A percentile compares a stretch with the other conserved stretches of the same genome.
Conservation (phyloP, 2,113 vertebrate genomes). For the Psettodes erumei region DNA sequence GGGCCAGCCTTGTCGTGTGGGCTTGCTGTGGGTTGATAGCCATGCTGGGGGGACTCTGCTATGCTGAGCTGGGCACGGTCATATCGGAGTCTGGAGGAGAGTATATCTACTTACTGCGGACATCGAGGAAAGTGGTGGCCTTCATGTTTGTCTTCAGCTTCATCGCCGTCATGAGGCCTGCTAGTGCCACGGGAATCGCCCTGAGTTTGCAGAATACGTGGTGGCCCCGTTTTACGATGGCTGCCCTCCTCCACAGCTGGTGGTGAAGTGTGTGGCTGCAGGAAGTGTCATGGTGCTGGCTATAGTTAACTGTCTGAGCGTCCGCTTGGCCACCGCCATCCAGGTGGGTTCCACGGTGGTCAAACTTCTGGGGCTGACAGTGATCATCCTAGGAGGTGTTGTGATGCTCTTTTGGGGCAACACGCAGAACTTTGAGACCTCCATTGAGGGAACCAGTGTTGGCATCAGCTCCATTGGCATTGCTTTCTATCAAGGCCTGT, state of each 20-base stretch:
- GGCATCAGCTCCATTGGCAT: slow-evolving; percentile 75
- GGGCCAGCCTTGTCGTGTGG: slow-evolving; percentile 88
- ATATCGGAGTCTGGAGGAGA: slow-evolving; percentile 88
- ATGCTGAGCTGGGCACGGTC: slow-evolving; percentile 87
- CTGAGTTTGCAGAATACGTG: slow-evolving; percentile 84
- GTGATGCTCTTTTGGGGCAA: slow-evolving; percentile 80
- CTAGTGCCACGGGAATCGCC: slow-evolving; percentile 81
- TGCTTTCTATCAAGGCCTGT: slow-evolving; percentile 89
- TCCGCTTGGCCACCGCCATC: slow-evolving; percentile 76
- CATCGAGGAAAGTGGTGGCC: slow-evolving; percentile 82
- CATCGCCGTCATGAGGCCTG: slow-evolving; percentile 83
- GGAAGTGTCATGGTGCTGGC: slow-evolving; percentile 81
- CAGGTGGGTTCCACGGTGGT: slow-evolving; percentile 80
- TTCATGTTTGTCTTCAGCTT: slow-evolving; percentile 85
- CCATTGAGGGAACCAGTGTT: slow-evolving; percentile 82
- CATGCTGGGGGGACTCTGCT: slow-evolving; percentile 85
- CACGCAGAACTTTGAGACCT: slow-evolving; percentile 74
- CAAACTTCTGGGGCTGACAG: slow-evolving; percentile 82
- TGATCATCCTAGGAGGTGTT: slow-evolving; percentile 81
- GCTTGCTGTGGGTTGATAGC: slow-evolving; percentile 82
- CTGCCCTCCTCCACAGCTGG: slow-evolving; percentile 75
- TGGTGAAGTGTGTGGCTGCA: slow-evolving; percentile 80
- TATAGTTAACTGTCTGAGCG: slow-evolving; percentile 84
- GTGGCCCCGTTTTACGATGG: slow-evolving; percentile 84
- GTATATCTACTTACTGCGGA: slow-evolving; percentile 87